Base-by-base conservation (phyloP, 2,888 invertebrate genomes). In the Microctonus hyperodae region DNA sequence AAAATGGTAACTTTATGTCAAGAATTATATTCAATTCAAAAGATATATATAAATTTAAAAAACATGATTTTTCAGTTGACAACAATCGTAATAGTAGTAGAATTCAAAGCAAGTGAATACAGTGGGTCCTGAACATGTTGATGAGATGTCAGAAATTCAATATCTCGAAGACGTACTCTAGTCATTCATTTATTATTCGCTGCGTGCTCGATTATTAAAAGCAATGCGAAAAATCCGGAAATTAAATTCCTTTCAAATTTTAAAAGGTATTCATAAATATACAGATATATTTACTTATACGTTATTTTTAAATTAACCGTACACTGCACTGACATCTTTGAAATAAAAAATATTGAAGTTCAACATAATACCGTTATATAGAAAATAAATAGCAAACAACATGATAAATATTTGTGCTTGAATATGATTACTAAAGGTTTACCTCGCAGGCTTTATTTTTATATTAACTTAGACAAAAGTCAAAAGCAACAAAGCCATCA, bases 131-230 rank as follows among this genome's bases (percentile, higher is more conserved):
- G 20, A 5, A 37, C 37, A 28, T 25, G 28, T n/a, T 51, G 51
- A 28, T 23, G 25, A n/a, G 16, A n/a, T 51, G 53, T 53, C 53
- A 28, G 28, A 53, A 53, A 28, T 53, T 53, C 28, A 28, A 53
- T 53, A 53, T 53, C 53, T 53, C 10, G 11, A 28, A 53, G 53
- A 28, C 28, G 53, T n/a, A n/a, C n/a, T 53, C 28, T 23, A 53
- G 53, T 53, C 10, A 53, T 53, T 28, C 53, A 13, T 23, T 53
- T n/a, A 53, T 28, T 50, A 13, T 25, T 16, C 25, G 28, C 53
- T 37, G 28, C 7, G 13, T 28, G 28, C 25, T 13, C 13, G 28
- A 53, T 53, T 53, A 53, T 53, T 53, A 28, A 28, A 28, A 5
- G n/a, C 10, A 53, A 53, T 53, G 53, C 53, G 13, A 28, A 28